Evolutionary conservation across 2,797 vertebrate genomes (phyloP).

Genomic region (Orientallactaga sibirica): DNA sequence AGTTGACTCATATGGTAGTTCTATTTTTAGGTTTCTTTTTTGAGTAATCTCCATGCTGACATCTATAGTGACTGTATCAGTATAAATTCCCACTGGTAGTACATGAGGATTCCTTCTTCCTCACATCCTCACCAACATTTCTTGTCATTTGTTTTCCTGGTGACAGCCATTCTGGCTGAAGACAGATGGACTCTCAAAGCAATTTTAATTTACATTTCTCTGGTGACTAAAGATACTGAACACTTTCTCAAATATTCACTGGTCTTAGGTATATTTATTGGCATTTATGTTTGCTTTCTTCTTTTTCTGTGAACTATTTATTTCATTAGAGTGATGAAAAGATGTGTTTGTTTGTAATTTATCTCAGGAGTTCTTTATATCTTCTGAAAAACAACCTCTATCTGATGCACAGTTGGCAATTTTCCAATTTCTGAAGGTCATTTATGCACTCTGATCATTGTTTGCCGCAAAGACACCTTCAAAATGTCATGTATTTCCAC

Average conservation of each 20-base stretch:
- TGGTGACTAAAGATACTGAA: background rate
- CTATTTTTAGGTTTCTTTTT: background rate
- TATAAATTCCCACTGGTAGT: background rate
- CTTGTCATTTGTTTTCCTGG: background rate
- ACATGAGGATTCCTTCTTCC: background rate
- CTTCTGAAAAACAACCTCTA: background rate
- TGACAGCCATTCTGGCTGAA: background rate
- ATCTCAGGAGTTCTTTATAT: background rate
- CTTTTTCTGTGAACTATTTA: background rate
- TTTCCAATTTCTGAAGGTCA: background rate
- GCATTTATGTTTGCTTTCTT: too few species aligned
- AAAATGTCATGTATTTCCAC: background rate
- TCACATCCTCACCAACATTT: background rate
- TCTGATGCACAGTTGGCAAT: background rate
- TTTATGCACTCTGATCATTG: background rate
- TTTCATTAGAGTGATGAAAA: background rate
- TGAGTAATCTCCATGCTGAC: background rate
- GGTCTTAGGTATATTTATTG: too few species aligned
- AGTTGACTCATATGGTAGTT: background rate
- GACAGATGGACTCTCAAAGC: background rate
- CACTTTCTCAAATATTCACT: background rate
- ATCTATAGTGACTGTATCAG: background rate
- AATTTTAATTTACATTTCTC: background rate
- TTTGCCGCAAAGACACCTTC: too few species aligned
- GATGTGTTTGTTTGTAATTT: background rate